Base-by-base conservation (phyloP, 1,140 invertebrate genomes). In the Zaprionus kolodkinae region DNA sequence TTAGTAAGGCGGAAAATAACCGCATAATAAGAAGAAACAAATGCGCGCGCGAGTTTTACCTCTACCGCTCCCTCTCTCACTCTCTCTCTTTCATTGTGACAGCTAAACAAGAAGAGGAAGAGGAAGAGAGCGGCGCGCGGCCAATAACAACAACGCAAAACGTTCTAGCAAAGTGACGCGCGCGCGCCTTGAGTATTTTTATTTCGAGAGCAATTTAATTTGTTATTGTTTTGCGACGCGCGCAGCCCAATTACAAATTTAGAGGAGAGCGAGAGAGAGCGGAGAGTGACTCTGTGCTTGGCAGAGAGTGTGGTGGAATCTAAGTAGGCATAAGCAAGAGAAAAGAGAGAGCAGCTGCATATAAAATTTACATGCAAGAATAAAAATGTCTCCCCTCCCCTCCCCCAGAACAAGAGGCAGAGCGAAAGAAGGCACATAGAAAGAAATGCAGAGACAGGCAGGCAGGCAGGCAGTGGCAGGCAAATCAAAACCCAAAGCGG, bases 161-260 rank as follows among this genome's bases (percentile, higher is more conserved):
- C 65, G 70, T 57, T 21, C 36, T 10, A 17, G 9, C 48, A 13
- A 48, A 74, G 15, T 35, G 68, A 75, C 48, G 17, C 62, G 79
- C 78, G 71, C 63, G 79, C 79, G 69, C 67, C 71, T 78, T 65
- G 48, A 45, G 57, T 33, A 62, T 68, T 30, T 63, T 40, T 45
- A 6, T 45, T 45, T 45, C n/a, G 30, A 50, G 55, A 55, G 57
- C 65, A 64, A 83, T 67, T 85, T 76, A 74, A 67, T 74, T 71
- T 88, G 84, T 83, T 88, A 77, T 87, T 87, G 84, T 87, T 87
- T 78, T 75, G 74, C 72, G 61, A 75, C 67, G 72, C 72, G 60
- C 72, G 72, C 72, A 75, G 43, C 60, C 43, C 60, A 64, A 64
- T 54, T 54, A 70, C 60, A 71, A 75, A 70, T 21, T 43, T 12